These are phyloP conservation scores for Adelognathus sp. DNA, from an alignment of 2,888 invertebrate species.

Conservation along the genomic window DNA sequence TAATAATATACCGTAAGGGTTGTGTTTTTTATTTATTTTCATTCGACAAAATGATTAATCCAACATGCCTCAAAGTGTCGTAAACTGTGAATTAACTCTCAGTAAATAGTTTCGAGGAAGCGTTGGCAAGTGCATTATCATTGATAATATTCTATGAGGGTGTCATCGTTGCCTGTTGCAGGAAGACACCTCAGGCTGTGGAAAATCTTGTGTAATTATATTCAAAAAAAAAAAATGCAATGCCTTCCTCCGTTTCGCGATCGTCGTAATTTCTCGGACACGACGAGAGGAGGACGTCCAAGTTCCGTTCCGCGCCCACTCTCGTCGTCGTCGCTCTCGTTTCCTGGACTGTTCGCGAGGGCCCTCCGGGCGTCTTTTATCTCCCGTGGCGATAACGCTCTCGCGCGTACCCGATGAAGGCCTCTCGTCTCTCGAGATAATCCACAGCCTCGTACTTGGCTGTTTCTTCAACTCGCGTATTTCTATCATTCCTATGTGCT, in stretches of 20 bases:
- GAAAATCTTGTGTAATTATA: neutral
- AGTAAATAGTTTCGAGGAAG: neutral
- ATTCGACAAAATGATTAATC: neutral
- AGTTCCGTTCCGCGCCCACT: conserved; percentile 41
- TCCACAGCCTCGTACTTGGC: too few species aligned
- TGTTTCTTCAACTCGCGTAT: too few species aligned
- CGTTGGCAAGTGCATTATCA: neutral
- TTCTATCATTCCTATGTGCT: too few species aligned
- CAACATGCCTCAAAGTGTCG: neutral
- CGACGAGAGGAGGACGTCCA: conserved; percentile 3
- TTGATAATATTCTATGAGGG: neutral
- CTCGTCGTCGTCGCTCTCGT: conserved; percentile 25
- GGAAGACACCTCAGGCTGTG: neutral
- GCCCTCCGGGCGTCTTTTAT: conserved; percentile 43
- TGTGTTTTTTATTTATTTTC: neutral
- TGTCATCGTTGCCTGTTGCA: neutral
- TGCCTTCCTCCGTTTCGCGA: neutral
- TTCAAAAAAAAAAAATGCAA: neutral
- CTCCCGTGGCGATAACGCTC: conserved; percentile 40
- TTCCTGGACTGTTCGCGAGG: conserved; percentile 52
- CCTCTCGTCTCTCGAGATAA: conserved; percentile 54
- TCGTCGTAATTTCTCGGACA: neutral
- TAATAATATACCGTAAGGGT: too few species aligned
- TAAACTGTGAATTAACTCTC: neutral
- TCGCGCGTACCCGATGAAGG: conserved; percentile 44